phyloP scores from a whole-genome alignment of 2,888 invertebrate genomes.

The Pimpla rufipes region DNA sequence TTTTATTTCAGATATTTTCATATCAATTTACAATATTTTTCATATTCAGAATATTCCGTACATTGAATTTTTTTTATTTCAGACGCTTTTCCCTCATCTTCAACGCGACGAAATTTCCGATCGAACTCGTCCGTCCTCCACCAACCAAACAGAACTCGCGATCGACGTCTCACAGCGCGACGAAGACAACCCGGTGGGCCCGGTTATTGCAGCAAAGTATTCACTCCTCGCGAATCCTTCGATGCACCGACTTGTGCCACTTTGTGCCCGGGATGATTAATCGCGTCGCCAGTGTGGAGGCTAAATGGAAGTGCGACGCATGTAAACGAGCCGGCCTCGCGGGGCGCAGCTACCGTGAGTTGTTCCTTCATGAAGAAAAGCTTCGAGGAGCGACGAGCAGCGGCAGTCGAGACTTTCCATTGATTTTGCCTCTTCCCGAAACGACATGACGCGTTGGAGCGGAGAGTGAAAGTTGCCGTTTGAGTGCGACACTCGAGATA shows the following conservation, averaged over 20 bases:
- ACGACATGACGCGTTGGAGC: slow-evolving; percentile 42
- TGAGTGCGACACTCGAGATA: slow-evolving; percentile 81
- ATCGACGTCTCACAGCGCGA: slow-evolving; percentile 57
- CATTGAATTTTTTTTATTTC: too few species aligned
- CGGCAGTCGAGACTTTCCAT: slow-evolving; percentile 30
- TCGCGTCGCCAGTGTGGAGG: slow-evolving; percentile 30
- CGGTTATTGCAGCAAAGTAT: slow-evolving; percentile 12
- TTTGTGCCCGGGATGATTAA: slow-evolving; percentile 52
- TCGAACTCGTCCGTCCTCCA: background rate
- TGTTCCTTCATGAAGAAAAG: slow-evolving; percentile 40
- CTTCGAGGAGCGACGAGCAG: slow-evolving; percentile 20
- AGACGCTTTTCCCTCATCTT: slow-evolving; percentile 45
- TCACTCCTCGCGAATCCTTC: slow-evolving; percentile 42
- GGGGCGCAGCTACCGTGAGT: slow-evolving; percentile 29
- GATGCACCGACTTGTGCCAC: slow-evolving; percentile 32
- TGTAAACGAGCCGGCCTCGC: slow-evolving; percentile 53
- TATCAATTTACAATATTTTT: too few species aligned
- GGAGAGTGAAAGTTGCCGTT: slow-evolving; percentile 70
- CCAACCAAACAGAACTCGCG: background rate
- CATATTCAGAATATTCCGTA: too few species aligned
- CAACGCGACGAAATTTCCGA: slow-evolving; percentile 48
- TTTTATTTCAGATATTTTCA: too few species aligned
- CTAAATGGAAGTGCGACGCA: slow-evolving; percentile 10
- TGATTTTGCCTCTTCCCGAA: slow-evolving; percentile 33
- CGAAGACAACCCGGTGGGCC: slow-evolving; percentile 26